Conservation (phyloP, 2,113 vertebrate genomes). For the Pipa parva region DNA sequence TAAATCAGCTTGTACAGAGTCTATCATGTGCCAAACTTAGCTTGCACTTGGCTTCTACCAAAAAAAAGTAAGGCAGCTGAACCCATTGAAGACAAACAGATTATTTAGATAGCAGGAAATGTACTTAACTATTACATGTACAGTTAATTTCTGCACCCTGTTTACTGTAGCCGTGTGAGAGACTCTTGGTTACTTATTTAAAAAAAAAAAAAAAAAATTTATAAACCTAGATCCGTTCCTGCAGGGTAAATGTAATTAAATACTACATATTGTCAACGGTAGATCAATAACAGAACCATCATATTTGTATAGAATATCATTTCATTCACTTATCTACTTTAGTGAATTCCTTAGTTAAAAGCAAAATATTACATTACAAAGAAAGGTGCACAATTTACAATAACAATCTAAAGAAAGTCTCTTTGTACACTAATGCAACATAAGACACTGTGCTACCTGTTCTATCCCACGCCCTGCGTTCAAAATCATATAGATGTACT, state of each 20-base stretch:
- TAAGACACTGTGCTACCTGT: too few relatives aligned
- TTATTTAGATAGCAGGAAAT: too few relatives aligned
- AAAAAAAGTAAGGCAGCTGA: too few relatives aligned
- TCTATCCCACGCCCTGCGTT: too few relatives aligned
- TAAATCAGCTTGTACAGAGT: conserved; percentile 2
- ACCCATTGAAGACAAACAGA: too few relatives aligned
- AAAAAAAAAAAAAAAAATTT: neutral
- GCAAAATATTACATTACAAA: neutral
- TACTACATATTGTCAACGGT: neutral
- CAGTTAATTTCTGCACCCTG: neutral
- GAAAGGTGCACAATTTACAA: neutral
- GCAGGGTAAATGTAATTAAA: neutral
- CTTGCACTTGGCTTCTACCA: too few relatives aligned
- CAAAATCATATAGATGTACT: too few relatives aligned
- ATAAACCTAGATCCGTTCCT: neutral
- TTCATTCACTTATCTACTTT: neutral
- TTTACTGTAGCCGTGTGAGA: neutral
- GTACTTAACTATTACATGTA: neutral
- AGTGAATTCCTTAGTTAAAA: neutral
- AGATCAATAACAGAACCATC: neutral
- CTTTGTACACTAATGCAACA: too few relatives aligned
- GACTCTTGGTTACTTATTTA: neutral
- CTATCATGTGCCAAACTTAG: neutral
- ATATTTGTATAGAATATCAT: neutral
- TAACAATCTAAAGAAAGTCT: neutral